These are phyloP conservation scores for Menidia menidia DNA, from an alignment of 2,797 vertebrate genomes.

Conservation along the genomic window DNA sequence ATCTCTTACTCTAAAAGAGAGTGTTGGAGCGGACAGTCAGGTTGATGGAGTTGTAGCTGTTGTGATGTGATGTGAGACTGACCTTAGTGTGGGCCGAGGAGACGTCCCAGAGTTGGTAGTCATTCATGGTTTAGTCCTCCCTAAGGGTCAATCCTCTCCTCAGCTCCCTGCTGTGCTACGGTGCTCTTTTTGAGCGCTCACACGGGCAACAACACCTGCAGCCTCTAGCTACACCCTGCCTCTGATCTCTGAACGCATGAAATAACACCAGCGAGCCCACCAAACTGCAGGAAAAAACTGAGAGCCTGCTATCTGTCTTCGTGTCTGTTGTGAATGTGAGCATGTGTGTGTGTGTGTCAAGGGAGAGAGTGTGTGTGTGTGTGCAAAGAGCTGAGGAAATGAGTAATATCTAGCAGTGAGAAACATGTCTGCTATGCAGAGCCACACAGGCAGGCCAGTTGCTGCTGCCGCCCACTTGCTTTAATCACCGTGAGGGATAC, in stretches of 20 bases:
- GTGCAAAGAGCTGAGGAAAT: constrained; percentile 86
- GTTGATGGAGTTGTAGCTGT: constrained; percentile 45
- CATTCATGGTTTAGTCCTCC: constrained; percentile 75
- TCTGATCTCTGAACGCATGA: constrained; percentile 68
- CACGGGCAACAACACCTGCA: constrained; percentile 56
- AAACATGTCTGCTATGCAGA: constrained; percentile 87
- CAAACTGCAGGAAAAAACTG: constrained; percentile 74
- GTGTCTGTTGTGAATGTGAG: constrained; percentile 65
- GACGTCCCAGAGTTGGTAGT: constrained; percentile 68
- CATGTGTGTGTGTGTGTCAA: constrained; percentile 54
- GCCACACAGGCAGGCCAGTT: constrained; percentile 86
- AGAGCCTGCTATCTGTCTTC: constrained; percentile 67
- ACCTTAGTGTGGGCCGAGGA: constrained; percentile 77
- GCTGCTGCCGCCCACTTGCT: constrained; percentile 86
- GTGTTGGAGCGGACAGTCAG: constrained; percentile 35
- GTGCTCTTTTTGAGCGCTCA: constrained; percentile 48
- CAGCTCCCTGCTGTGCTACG: constrained; percentile 49
- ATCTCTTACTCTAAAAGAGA: constrained; percentile 16
- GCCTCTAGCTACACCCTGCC: constrained; percentile 66
- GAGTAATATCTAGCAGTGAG: constrained; percentile 88
- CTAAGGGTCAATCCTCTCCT: constrained; percentile 66
- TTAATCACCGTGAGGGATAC: constrained; percentile 84
- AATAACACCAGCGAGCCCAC: constrained; percentile 72
- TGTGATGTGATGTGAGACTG: constrained; percentile 71
- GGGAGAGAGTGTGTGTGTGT: constrained; percentile 52